Conservation (phyloP, 2,888 invertebrate genomes). For the Lasioglossum zephyrum region DNA sequence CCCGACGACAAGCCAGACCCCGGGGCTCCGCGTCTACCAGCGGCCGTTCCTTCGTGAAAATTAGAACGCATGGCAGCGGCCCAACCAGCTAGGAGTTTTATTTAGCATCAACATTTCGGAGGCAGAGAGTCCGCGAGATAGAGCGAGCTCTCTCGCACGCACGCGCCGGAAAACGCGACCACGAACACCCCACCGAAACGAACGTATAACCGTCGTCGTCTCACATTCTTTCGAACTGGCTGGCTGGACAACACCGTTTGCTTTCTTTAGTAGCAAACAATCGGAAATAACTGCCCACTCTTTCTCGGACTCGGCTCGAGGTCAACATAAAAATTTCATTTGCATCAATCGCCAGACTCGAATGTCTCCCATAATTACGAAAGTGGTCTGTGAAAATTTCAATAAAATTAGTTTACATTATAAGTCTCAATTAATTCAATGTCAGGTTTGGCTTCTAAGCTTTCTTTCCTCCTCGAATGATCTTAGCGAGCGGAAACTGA, state of each 20-base stretch:
- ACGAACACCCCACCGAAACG: not conserved
- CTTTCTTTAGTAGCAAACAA: not conserved
- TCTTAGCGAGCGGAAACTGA: too few relatives aligned
- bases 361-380: too few relatives aligned
- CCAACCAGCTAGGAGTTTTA: slow-evolving; percentile 83
- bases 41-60: slow-evolving; percentile 77
- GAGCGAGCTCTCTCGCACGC: slow-evolving; percentile 16
- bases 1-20: slow-evolving; percentile 67
- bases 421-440: too few relatives aligned
- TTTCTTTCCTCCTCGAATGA: not conserved
- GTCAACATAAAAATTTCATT: not conserved
- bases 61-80: slow-evolving; percentile 83
- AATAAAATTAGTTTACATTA: too few relatives aligned
- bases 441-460: too few relatives aligned
- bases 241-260: not conserved
- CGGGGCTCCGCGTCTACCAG: slow-evolving; percentile 67
- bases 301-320: not conserved
- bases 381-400: too few relatives aligned
- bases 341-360: too few relatives aligned
- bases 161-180: not conserved
- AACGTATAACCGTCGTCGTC: not conserved
- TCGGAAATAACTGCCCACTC: not conserved
- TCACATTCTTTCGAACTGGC: not conserved
- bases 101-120: slow-evolving; percentile 82
- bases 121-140: slow-evolving; percentile 34